Evolutionary conservation across 2,113 vertebrate genomes (phyloP), one percentile per base, ranked within the genome.

Genomic region (Panthera uncia): DNA sequence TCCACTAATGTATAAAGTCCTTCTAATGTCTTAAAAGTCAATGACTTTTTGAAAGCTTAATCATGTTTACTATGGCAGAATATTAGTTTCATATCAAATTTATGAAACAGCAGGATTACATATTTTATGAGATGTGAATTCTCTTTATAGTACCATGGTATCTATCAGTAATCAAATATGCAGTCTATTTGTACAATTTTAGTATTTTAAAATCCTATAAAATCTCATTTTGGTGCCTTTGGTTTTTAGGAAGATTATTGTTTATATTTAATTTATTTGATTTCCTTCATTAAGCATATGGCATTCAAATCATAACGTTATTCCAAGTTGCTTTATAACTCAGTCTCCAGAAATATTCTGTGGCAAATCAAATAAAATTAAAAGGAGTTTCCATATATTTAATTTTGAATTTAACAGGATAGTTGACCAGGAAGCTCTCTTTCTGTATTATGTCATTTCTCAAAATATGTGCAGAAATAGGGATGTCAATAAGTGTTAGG

Each of bases 71-170:
- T 41, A 23, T 48, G 41, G 38, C 12, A 68, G 79, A 97, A 85
- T 85, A 85, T 91, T 78, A 94, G 16, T 78, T 97, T 95, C 61
- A 82, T 23, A 27, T 89, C 3, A 92, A 92, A 81, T 85, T 93
- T 76, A 94, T 85, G 25, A 96, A 50, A 81, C 12, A 74, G 27
- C 12, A 76, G 48, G 33, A 89, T 41, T 71, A 41, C 16, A 76
- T 92, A 57, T 80, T 86, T 92, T 92, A 71, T 92, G 50, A 52
- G 25, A 92, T 41, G 41, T 82, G 73, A 92, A 85, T 92, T 41
- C 13, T 82, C 3, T 76, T 84, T 85, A 61, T 66, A 83, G 21
- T 31, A 88, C 57, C 94, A 55, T 52, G 4, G 7, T 82, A 18
- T 69, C 25, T n/a, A 18, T 92, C n/a, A 71, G 52, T 65, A 84